Base-by-base conservation (phyloP, 2,113 vertebrate species). In the Stomatorhinus ivindoensis region DNA sequence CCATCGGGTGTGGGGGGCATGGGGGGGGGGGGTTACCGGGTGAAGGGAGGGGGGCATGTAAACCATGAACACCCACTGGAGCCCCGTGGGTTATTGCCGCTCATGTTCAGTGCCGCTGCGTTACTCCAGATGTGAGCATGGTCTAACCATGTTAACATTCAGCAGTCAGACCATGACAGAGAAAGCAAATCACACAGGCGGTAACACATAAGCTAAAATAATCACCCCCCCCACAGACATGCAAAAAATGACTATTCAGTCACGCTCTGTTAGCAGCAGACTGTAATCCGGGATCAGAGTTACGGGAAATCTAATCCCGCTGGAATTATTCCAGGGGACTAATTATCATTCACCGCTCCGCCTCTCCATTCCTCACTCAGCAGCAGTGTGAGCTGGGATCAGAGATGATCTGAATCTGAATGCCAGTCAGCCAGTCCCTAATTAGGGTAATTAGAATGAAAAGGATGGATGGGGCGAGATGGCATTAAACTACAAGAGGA, bases 391-490 rank as follows among this genome's bases (percentile, higher is more conserved):
- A 80, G 35, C 73, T 19, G 44, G 17, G 44, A 69, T 69, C 61
- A 31, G 61, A 69, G 61, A 69, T 10, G 10, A 1, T 1, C n/a
- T 10, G 1, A 27, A 69, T 69, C 61, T 4, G 61, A 69, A 69
- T 69, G n/a, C 9, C n/a, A 31, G 24, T 89, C 39, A 31, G 50
- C 7, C 19, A 47, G 47, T 61, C 10, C 21, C 4, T 87, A 65
- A 90, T 89, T 48, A 89, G 73, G 11, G 47, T 89, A 46, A 87
- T 87, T 51, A 58, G 44, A 31, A 39, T 84, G 9, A 83, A 65
- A 39, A 83, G 42, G 42, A 83, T 21, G 80, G 39, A 39, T 24
- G 42, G 42, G 76, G 13, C 13, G 44, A 83, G 48, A n/a, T n/a
- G 13, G 10, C 39, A 44, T 88, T 90, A 69, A 53, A 7, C 76